Conservation (phyloP, 2,888 invertebrate genomes). For the Drosophila neonasuta region DNA sequence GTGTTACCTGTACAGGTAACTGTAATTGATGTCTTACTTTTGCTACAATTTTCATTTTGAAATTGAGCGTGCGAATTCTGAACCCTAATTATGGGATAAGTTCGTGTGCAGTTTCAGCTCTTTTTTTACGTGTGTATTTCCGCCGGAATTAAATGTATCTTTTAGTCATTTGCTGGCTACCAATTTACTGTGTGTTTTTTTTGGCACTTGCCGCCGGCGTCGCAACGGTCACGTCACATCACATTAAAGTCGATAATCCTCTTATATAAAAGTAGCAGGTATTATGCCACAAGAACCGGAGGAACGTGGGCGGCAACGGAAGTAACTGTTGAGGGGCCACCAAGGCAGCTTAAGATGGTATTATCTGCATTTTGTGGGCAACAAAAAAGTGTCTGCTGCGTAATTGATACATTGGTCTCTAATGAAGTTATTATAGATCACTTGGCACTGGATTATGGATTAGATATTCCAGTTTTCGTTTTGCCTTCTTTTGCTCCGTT, state of each 20-base stretch:
- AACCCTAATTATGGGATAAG: conserved; percentile 73
- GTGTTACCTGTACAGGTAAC: conserved; percentile 32
- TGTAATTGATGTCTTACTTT: conserved; percentile 69
- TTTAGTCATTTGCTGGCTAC: conserved; percentile 26
- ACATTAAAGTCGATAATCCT: conserved; percentile 63
- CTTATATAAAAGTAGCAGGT: conserved; percentile 42
- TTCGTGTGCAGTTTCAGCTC: conserved; percentile 2
- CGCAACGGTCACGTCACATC: conserved; percentile 60
- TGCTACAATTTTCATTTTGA: conserved; percentile 74
- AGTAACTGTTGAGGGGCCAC: conserved; percentile 53
- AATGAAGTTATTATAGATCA: conserved; percentile 62
- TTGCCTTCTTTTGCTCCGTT: conserved; percentile 19
- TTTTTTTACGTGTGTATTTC: conserved; percentile 48
- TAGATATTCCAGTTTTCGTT: background rate
- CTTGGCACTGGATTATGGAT: conserved; percentile 26
- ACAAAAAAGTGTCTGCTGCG: background rate
- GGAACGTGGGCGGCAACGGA: conserved; percentile 65
- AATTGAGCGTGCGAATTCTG: conserved; percentile 77
- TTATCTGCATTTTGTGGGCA: conserved; percentile 32
- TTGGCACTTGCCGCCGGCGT: conserved; percentile 60
- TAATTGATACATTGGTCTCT: conserved; percentile 33
- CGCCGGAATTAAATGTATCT: conserved; percentile 70
- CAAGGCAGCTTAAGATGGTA: conserved; percentile 39
- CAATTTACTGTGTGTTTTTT: conserved; percentile 12
- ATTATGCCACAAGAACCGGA: conserved; percentile 7